Evolutionary conservation across 2,113 vertebrate genomes (phyloP).

Genomic region (Lasiurus borealis): DNA sequence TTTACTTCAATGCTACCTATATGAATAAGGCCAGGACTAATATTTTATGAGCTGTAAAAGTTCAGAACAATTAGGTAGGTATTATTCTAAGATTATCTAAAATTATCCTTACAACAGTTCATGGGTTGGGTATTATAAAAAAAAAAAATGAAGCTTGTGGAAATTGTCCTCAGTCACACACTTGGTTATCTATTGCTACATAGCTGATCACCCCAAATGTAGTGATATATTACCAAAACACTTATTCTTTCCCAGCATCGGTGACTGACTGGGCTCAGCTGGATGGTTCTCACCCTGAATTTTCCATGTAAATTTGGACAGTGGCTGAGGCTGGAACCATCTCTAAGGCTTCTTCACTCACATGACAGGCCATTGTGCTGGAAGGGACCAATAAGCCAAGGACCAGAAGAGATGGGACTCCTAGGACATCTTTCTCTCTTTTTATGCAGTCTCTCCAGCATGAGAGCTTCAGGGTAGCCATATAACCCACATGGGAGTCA

Average conservation of each 20-base stretch:
- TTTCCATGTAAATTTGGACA: not conserved
- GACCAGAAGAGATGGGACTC: not conserved
- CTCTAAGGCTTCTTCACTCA: not conserved
- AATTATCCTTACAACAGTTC: not conserved
- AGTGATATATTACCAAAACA: not conserved
- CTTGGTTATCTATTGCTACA: not conserved
- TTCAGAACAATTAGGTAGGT: not conserved
- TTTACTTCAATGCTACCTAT: not conserved
- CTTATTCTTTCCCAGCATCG: not conserved
- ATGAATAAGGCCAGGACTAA: not conserved
- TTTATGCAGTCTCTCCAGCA: not conserved
- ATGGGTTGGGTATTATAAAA: not conserved
- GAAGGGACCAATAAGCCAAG: not conserved
- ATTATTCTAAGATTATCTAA: not conserved
- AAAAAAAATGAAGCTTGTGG: not conserved
- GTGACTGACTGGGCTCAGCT: not conserved
- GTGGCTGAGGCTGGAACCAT: not conserved
- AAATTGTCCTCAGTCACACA: not conserved
- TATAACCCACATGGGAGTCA: not conserved
- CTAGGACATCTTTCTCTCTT: not conserved
- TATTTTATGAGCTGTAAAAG: not conserved
- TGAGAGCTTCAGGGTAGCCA: not conserved
- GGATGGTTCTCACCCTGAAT: not conserved
- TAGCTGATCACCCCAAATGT: not conserved
- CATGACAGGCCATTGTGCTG: rapidly evolving